Evolutionary conservation across 2,113 vertebrate species (phyloP).

Genomic region (Anhinga rufa): DNA sequence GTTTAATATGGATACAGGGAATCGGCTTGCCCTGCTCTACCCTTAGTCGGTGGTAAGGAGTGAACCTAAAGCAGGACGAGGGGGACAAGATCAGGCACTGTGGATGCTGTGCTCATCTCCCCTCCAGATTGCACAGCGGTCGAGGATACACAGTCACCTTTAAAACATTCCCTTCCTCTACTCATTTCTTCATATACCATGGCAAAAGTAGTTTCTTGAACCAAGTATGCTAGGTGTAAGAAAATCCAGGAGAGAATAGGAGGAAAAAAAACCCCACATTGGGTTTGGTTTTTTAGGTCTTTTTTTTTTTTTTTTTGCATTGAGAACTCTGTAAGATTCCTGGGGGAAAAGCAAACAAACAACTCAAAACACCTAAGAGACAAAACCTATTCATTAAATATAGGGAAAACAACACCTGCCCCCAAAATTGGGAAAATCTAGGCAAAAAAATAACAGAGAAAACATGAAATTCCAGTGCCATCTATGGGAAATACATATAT

Average conservation of each 20-base stretch:
- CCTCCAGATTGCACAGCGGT: neutral
- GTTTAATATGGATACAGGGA: slow-evolving; percentile 23
- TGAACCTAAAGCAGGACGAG: neutral
- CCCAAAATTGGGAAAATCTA: neutral
- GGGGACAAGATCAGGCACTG: neutral
- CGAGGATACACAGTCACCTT: neutral
- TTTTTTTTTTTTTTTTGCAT: neutral
- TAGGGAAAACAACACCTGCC: neutral
- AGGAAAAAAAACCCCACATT: neutral
- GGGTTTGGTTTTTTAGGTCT: neutral
- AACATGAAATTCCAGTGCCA: slow-evolving; percentile 1
- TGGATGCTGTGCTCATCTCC: neutral
- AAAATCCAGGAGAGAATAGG: neutral
- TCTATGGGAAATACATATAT: neutral
- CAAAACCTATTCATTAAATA: neutral
- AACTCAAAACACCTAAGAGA: neutral
- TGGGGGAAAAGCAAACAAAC: neutral
- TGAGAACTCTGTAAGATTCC: neutral
- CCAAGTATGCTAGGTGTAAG: neutral
- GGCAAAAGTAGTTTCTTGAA: neutral
- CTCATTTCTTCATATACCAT: neutral
- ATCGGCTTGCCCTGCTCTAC: neutral
- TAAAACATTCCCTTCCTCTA: neutral
- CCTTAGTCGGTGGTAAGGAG: neutral
- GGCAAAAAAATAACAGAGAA: neutral